Percentiles rank a stretch among this genome's conserved stretches.
phyloP scores from a whole-genome alignment of 1,140 invertebrate species.

The Euborellia annulipes region DNA sequence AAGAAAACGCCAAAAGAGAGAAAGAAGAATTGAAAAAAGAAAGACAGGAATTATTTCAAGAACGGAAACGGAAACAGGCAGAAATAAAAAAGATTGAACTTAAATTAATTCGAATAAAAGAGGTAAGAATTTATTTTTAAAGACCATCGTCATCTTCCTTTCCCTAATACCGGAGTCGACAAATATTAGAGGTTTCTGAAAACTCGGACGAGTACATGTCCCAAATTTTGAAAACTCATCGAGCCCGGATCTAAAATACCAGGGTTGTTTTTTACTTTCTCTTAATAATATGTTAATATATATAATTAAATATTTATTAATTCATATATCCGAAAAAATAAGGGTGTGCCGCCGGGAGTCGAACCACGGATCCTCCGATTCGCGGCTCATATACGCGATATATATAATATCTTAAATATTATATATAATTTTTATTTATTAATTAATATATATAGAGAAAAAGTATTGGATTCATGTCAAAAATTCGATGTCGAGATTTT shows the following conservation, averaged over 20 bases:
- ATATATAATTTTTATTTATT: too few relatives aligned
- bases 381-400: too few relatives aligned
- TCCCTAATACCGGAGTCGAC: background rate
- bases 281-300: background rate
- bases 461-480: too few relatives aligned
- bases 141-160: constrained; percentile 4
- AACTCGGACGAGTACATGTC: too few relatives aligned
- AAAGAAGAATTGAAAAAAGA: constrained; percentile 73
- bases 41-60: constrained; percentile 66
- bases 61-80: constrained; percentile 70
- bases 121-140: constrained; percentile 36
- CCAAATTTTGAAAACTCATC: background rate
- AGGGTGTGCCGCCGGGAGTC: too few relatives aligned
- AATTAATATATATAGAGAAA: too few relatives aligned
- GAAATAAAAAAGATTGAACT: constrained; percentile 79
- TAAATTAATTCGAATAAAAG: constrained; percentile 73
- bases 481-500: too few relatives aligned
- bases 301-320: too few relatives aligned
- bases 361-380: too few relatives aligned
- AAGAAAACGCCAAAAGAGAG: constrained; percentile 76
- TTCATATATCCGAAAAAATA: too few relatives aligned
- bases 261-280: background rate
- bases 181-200: too few relatives aligned
- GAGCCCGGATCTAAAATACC: background rate
- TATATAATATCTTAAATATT: too few relatives aligned